phyloP scores from a whole-genome alignment of 2,113 vertebrate genomes.

The Dicaeum eximium region DNA sequence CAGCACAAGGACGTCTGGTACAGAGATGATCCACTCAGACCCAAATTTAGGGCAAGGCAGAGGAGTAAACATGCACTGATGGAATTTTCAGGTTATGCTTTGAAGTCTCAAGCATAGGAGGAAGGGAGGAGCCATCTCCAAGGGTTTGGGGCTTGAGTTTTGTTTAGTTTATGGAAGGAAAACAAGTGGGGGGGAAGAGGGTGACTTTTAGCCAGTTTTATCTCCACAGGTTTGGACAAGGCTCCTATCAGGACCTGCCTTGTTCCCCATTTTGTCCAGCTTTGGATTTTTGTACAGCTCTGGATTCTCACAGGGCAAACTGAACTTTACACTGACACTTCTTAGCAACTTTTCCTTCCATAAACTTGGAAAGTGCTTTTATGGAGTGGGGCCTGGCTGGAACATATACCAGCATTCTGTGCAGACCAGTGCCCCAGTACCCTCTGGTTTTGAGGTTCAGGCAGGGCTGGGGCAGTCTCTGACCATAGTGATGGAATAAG shows the following conservation, averaged over 20 bases:
- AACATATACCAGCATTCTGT: rapidly evolving
- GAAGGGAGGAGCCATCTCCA: background rate
- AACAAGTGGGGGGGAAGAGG: background rate
- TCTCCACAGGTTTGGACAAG: background rate
- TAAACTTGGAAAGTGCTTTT: background rate
- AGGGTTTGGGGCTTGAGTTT: background rate
- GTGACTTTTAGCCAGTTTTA: background rate
- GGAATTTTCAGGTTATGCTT: background rate
- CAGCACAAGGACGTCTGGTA: background rate
- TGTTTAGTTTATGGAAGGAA: background rate
- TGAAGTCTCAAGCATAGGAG: background rate
- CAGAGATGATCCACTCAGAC: background rate
- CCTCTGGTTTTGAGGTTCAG: rapidly evolving
- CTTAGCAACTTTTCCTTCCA: background rate
- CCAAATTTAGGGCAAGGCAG: background rate
- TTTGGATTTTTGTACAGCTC: background rate
- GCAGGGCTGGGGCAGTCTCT: background rate
- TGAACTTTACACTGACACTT: background rate
- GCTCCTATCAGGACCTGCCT: background rate
- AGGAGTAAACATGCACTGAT: background rate
- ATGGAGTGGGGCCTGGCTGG: background rate
- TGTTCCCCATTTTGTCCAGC: background rate
- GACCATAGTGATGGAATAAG: background rate
- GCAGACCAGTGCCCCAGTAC: background rate
- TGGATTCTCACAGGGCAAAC: background rate